phyloP scores from a whole-genome alignment of 2,113 vertebrate genomes.

The Xyrauchen texanus region DNA sequence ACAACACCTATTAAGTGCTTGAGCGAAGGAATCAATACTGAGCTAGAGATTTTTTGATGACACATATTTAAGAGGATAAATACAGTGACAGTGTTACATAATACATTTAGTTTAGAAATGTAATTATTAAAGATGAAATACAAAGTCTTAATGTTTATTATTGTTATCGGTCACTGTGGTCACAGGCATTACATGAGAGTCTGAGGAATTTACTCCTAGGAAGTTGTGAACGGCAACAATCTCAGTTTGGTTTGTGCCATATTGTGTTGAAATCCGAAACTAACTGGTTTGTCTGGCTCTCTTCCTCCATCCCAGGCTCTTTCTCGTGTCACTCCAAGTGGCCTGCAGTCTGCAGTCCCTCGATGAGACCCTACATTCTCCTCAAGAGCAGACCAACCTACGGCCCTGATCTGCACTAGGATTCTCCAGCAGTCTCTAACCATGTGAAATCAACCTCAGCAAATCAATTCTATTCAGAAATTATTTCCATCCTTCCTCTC shows the following conservation, averaged over 20 bases:
- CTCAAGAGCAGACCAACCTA: constrained; percentile 16
- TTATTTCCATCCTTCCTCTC: constrained; percentile 30
- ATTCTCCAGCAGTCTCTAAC: constrained; percentile 40
- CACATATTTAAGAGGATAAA: no score
- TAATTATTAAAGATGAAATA: no score
- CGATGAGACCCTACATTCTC: constrained; percentile 80
- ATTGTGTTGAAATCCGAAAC: background rate
- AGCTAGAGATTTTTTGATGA: no score
- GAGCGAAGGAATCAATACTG: no score
- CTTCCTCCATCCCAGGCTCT: constrained; percentile 78
- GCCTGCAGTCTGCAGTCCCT: constrained; percentile 92
- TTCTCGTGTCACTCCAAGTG: constrained; percentile 90
- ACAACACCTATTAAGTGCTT: no score
- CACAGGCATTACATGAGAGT: no score
- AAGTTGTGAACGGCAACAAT: background rate
- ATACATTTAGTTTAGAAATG: no score
- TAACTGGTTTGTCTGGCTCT: background rate
- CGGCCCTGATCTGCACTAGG: constrained; percentile 41
- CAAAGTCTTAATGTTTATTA: no score
- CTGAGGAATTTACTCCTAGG: no score
- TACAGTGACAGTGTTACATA: no score
- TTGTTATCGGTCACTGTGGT: no score
- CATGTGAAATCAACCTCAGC: constrained; percentile 42
- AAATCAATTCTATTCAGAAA: constrained; percentile 46
- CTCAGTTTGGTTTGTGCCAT: background rate